Evolutionary conservation across 2,888 invertebrate species (phyloP).

Genomic region (Balanococcus diminutus): DNA sequence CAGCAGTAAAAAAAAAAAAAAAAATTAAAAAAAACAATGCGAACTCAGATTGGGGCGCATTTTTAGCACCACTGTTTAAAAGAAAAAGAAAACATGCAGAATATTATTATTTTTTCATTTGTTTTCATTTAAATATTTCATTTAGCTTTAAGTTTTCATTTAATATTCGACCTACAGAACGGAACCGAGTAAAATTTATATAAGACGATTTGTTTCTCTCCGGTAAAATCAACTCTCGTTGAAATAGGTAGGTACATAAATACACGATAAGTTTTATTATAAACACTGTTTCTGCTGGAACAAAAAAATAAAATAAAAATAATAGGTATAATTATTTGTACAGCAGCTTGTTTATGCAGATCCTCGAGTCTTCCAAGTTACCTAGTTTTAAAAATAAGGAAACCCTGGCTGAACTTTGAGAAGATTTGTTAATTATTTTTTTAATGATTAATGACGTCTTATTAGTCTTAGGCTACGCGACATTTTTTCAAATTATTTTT

Average conservation of each 20-base stretch:
- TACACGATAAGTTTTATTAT: slow-evolving; percentile 51
- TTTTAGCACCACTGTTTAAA: slow-evolving; percentile 12
- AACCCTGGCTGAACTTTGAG: slow-evolving; percentile 19
- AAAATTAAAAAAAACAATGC: neutral
- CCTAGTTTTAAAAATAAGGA: slow-evolving; percentile 4
- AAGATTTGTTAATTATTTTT: slow-evolving; percentile 25
- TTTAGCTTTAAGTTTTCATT: slow-evolving; percentile 42
- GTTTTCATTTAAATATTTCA: slow-evolving; percentile 44
- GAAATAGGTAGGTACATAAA: slow-evolving; percentile 4
- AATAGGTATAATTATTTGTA: slow-evolving; percentile 18
- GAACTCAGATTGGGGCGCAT: neutral
- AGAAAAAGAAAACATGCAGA: slow-evolving; percentile 39
- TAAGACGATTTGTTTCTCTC: slow-evolving; percentile 45
- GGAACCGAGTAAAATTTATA: slow-evolving; percentile 46
- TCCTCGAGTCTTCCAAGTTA: neutral
- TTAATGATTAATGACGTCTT: slow-evolving; percentile 32
- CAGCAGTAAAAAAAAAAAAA: neutral
- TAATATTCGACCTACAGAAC: slow-evolving; percentile 41
- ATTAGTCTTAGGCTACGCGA: slow-evolving; percentile 2
- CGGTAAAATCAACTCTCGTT: slow-evolving; percentile 46
- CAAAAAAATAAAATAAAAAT: neutral
- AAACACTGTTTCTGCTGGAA: slow-evolving; percentile 37
- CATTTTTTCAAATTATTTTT: neutral
- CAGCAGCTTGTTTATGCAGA: neutral
- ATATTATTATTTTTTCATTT: slow-evolving; percentile 42